Evolutionary conservation across 2,113 vertebrate species (phyloP), one percentile per base, ranked within the genome.

Genomic region (Grammomys dolichurus): DNA sequence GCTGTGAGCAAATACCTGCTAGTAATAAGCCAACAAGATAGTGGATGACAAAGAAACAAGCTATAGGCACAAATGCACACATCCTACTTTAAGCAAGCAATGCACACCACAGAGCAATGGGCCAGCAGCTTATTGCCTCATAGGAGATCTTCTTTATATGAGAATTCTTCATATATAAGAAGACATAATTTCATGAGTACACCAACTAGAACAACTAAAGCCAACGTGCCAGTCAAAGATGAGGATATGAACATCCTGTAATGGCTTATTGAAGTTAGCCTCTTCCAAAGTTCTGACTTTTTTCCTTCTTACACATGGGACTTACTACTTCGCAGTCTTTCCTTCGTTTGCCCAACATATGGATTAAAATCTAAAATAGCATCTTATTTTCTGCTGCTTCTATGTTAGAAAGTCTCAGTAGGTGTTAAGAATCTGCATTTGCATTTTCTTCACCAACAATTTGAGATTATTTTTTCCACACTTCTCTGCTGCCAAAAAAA

Each of bases 331-430:
- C 86, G 87, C 92, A 95, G 94, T 58, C 93, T 97, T 89, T 67
- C 88, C 67, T 88, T 63, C 88, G 81, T 97, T 97, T 98, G 77
- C 69, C 93, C 92, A 96, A 96, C 97, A 97, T 97, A 98, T 97
- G 97, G 97, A 84, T 97, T 75, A 75, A 86, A 87, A 96, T 84
- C 91, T 96, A 98, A 98, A 98, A 97, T 97, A 98, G 92, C 96
- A 95, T 43, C 90, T 96, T 97, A 97, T 98, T 97, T 98, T 98
- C 94, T 97, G 96, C 94, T 40, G 75, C 89, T 98, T 91, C 97
- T 98, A 97, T 97, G 96, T 97, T 96, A 93, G 96, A 97, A 85
- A 87, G 76, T 87, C 88, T 94, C 67, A 91, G 97, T 97, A 95
- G 96, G 97, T 97, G 97, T 97, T 95, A n/a, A 72, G 2, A 95